Evolutionary conservation across 1,140 invertebrate genomes (phyloP).

Genomic region (Adelges cooleyi): DNA sequence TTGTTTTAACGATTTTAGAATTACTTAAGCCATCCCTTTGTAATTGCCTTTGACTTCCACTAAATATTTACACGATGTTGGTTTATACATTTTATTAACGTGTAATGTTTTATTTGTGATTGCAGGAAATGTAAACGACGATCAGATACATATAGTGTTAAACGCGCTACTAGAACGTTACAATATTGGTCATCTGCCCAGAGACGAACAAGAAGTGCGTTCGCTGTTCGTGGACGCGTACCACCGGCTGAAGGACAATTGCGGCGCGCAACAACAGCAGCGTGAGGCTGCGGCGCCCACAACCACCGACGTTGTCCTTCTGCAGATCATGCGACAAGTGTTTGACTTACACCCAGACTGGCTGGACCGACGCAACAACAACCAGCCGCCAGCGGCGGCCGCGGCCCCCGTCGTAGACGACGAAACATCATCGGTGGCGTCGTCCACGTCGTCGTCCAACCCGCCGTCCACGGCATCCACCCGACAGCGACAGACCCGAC

Average conservation of each 20-base stretch:
- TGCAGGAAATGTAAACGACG: not conserved
- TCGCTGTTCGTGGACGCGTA: not conserved
- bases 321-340: slow-evolving; percentile 16
- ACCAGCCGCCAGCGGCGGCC: not conserved
- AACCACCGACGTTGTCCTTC: not conserved
- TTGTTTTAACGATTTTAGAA: too few species aligned
- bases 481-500: slow-evolving; percentile 53
- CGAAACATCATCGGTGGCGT: slow-evolving; percentile 29
- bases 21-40: too few species aligned
- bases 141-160: not conserved
- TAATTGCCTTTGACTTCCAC: too few species aligned
- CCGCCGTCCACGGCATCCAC: slow-evolving; percentile 9
- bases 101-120: too few species aligned
- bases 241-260: not conserved
- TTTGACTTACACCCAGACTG: slow-evolving; percentile 6
- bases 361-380: not conserved
- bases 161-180: not conserved
- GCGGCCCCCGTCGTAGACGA: not conserved
- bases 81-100: too few species aligned
- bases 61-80: too few species aligned
- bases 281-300: not conserved
- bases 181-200: not conserved
- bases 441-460: slow-evolving; percentile 31
- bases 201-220: slow-evolving; percentile 2
- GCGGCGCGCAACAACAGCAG: not conserved